Percentiles rank a stretch among this genome's conserved stretches.
These are phyloP conservation scores for Clarias gariepinus DNA, from an alignment of 2,113 vertebrate genomes.

Conservation along the genomic window DNA sequence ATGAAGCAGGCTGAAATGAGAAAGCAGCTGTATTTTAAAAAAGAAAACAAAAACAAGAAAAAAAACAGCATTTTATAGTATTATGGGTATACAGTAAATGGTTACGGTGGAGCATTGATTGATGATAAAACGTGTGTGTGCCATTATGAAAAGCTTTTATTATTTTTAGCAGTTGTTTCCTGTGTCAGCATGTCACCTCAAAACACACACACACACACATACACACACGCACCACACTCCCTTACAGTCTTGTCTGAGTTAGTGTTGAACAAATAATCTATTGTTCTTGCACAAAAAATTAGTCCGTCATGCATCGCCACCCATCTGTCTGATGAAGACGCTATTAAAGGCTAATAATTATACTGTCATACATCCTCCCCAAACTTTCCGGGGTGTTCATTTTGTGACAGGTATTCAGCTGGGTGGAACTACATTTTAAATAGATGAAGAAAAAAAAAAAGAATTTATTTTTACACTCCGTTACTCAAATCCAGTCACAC, in stretches of 20 bases:
- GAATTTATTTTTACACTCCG: constrained; percentile 4
- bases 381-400: background rate
- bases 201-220: background rate
- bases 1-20: too few relatives aligned
- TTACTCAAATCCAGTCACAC: background rate
- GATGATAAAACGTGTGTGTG: constrained; percentile 2
- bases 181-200: background rate
- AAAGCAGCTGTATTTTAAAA: too few relatives aligned
- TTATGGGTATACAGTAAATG: too few relatives aligned
- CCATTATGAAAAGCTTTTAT: background rate
- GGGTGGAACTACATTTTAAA: background rate
- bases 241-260: background rate
- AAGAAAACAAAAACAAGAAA: too few relatives aligned
- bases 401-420: constrained; percentile 23
- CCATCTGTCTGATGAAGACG: constrained; percentile 1
- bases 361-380: background rate
- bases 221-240: too few relatives aligned
- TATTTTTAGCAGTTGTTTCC: background rate
- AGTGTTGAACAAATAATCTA: constrained; percentile 1
- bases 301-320: background rate
- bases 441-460: background rate
- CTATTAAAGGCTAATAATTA: constrained; percentile 23
- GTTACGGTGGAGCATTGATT: background rate
- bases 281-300: background rate
- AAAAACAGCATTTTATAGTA: too few relatives aligned